Evolutionary conservation across 1,140 invertebrate genomes (phyloP).

Genomic region (Hesperophylax magnus): DNA sequence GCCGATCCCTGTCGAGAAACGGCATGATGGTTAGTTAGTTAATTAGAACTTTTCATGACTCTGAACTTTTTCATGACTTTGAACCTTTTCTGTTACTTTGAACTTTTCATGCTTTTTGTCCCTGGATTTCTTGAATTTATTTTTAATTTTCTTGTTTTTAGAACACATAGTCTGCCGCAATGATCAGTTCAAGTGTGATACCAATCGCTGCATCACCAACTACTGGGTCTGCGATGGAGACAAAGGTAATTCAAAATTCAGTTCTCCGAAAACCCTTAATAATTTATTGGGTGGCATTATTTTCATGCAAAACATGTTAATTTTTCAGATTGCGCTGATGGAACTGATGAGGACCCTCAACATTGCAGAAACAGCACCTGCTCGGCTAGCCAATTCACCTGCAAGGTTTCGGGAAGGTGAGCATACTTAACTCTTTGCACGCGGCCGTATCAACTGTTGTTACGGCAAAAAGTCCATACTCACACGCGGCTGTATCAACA

Average conservation of each 20-base stretch:
- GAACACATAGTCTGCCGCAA: constrained; percentile 77
- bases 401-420: constrained; percentile 53
- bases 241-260: constrained; percentile 65
- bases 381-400: constrained; percentile 45
- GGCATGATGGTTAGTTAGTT: no score
- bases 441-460: no score
- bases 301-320: neutral
- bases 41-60: no score
- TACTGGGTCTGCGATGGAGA: constrained; percentile 86
- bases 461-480: no score
- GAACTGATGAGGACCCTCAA: constrained; percentile 74
- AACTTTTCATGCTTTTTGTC: no score
- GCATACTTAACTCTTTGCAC: neutral
- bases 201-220: constrained; percentile 80
- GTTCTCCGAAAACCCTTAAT: no score
- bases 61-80: no score
- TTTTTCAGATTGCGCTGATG: constrained; percentile 76
- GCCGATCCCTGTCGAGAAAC: no score
- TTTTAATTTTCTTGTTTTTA: constrained; percentile 47
- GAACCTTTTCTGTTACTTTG: no score
- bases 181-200: constrained; percentile 79
- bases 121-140: no score
- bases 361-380: constrained; percentile 70
- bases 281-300: no score
- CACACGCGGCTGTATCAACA: no score